phyloP scores from a whole-genome alignment of 2,113 vertebrate species.

The Propithecus coquereli region DNA sequence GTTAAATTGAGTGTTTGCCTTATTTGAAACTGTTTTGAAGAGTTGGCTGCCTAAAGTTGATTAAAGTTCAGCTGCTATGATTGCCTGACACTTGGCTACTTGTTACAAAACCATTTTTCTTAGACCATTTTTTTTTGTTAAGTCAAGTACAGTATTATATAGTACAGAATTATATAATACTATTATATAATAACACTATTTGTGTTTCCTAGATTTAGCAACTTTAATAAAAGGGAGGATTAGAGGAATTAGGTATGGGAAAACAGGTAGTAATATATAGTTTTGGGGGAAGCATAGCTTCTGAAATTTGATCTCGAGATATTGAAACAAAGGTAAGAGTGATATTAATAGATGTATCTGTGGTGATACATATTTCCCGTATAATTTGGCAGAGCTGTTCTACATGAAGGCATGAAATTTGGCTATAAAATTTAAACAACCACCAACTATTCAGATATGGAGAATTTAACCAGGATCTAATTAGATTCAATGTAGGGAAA shows the following conservation, averaged over 20 bases:
- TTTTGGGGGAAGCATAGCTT: not conserved
- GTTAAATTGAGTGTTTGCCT: not conserved
- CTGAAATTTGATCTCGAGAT: not conserved
- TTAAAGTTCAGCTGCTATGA: not conserved
- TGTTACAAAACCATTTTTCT: not conserved
- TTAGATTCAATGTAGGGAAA: not conserved
- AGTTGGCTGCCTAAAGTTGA: not conserved
- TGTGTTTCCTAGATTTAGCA: not conserved
- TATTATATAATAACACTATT: not conserved
- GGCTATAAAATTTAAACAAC: not conserved
- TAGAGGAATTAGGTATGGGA: not conserved
- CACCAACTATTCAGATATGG: not conserved
- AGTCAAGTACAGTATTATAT: not conserved
- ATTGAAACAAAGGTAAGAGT: not conserved
- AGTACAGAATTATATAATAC: not conserved
- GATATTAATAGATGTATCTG: no score
- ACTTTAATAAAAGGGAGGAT: not conserved
- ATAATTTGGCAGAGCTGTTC: not conserved
- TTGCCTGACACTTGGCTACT: not conserved
- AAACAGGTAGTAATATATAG: not conserved
- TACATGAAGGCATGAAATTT: not conserved
- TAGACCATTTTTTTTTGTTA: not conserved
- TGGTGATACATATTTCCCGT: not conserved
- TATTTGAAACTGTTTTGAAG: not conserved
- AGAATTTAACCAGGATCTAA: not conserved